Evolutionary conservation across 2,797 vertebrate species (phyloP).

Genomic region (Bothrops alternatus): DNA sequence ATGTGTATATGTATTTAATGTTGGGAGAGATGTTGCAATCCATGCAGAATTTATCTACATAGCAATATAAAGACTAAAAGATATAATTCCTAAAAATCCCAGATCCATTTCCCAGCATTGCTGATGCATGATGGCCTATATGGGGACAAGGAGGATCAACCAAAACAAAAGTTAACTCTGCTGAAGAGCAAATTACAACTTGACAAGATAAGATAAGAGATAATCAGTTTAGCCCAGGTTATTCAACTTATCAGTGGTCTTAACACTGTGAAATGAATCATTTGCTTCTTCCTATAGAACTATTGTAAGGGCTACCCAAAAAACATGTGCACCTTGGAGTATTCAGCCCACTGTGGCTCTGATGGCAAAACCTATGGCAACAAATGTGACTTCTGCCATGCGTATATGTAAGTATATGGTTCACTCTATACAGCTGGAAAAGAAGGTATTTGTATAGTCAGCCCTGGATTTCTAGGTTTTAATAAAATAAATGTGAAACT

Average conservation of each 20-base stretch:
- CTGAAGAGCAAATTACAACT: not conserved
- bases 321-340: rapidly evolving
- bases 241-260: not conserved
- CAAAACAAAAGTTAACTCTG: not conserved
- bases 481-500: rapidly evolving
- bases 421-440: not conserved
- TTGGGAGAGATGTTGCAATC: not conserved
- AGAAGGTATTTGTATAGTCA: not conserved
- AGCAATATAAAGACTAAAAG: not conserved
- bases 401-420: constrained; percentile 25
- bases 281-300: not conserved
- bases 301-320: not conserved
- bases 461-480: not conserved
- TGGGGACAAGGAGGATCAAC: no score
- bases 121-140: not conserved
- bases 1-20: not conserved
- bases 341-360: constrained; percentile 36
- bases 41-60: not conserved
- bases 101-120: not conserved
- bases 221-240: not conserved
- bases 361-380: constrained; percentile 45
- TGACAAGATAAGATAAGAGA: not conserved
- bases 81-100: not conserved
- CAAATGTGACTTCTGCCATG: not conserved
- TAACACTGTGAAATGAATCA: not conserved